Conservation (phyloP, 2,113 vertebrate species). For the Setophaga petechia region DNA sequence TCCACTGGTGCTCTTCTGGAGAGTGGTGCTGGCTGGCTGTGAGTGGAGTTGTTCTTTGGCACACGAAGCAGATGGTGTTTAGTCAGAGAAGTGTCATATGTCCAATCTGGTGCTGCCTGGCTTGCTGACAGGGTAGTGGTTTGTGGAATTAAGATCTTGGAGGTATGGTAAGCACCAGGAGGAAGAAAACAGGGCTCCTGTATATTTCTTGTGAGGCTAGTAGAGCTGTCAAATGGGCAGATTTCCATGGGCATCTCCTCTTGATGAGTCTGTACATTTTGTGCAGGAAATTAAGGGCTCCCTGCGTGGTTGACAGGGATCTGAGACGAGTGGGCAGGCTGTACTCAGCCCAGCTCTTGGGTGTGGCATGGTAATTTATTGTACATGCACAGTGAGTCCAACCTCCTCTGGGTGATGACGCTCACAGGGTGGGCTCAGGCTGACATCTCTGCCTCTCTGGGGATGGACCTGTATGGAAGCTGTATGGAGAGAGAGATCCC, state of each 20-base stretch:
- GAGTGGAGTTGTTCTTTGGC: not conserved
- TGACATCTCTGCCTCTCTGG: not conserved
- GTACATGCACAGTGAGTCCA: rapidly evolving
- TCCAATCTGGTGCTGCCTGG: not conserved
- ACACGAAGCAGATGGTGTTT: not conserved
- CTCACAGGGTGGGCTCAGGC: not conserved
- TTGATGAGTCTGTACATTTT: not conserved
- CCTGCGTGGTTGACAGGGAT: rapidly evolving
- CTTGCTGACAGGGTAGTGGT: not conserved
- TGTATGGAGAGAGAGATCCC: too few species aligned
- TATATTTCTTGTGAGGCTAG: rapidly evolving
- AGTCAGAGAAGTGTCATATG: not conserved
- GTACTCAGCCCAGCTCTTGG: not conserved
- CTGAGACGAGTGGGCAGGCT: not conserved
- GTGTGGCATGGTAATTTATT: not conserved
- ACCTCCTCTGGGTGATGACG: rapidly evolving
- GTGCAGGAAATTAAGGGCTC: not conserved
- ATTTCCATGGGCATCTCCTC: not conserved
- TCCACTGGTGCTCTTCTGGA: not conserved
- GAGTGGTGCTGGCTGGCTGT: not conserved
- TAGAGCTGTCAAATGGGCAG: not conserved
- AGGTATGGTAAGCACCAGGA: not conserved
- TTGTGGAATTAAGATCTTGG: not conserved
- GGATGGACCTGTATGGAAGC: not conserved
- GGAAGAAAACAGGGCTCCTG: not conserved